Evolutionary conservation across 1,140 invertebrate species (phyloP).

Genomic region (Tetramorium parvispinum): DNA sequence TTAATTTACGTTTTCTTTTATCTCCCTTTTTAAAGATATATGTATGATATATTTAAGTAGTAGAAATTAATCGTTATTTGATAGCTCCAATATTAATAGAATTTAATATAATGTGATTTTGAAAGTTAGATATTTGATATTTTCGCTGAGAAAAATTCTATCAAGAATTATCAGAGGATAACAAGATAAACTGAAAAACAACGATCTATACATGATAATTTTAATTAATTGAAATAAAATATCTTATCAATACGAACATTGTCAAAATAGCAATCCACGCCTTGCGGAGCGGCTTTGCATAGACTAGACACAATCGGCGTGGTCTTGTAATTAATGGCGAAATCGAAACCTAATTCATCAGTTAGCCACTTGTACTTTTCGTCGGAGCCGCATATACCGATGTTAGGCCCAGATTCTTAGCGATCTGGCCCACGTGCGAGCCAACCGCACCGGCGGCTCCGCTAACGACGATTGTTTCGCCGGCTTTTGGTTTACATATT

Average conservation of each 20-base stretch:
- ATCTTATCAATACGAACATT: slow-evolving; percentile 86
- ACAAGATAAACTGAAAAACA: background rate
- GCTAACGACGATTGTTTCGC: slow-evolving; percentile 89
- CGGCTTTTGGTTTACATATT: slow-evolving; percentile 89
- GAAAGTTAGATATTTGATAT: background rate
- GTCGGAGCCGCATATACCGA: slow-evolving; percentile 90
- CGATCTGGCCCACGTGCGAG: slow-evolving; percentile 91
- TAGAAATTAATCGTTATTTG: too few relatives aligned
- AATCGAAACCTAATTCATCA: slow-evolving; percentile 89
- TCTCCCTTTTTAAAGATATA: too few relatives aligned
- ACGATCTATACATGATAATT: background rate
- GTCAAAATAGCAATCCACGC: slow-evolving; percentile 91
- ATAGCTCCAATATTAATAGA: too few relatives aligned
- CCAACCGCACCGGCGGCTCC: slow-evolving; percentile 90
- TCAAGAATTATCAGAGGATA: background rate
- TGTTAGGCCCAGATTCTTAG: slow-evolving; percentile 88
- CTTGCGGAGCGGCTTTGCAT: slow-evolving; percentile 88
- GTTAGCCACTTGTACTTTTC: slow-evolving; percentile 90
- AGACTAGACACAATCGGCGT: slow-evolving; percentile 86
- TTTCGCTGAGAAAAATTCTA: background rate
- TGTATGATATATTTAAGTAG: too few relatives aligned
- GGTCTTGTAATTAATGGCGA: slow-evolving; percentile 91
- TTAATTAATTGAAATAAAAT: background rate
- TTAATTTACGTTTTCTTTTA: too few relatives aligned
- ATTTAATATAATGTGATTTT: background rate